Evolutionary conservation across 2,113 vertebrate genomes (phyloP), one percentile per base, ranked within the genome.

Genomic region (Pholis gunnellus): DNA sequence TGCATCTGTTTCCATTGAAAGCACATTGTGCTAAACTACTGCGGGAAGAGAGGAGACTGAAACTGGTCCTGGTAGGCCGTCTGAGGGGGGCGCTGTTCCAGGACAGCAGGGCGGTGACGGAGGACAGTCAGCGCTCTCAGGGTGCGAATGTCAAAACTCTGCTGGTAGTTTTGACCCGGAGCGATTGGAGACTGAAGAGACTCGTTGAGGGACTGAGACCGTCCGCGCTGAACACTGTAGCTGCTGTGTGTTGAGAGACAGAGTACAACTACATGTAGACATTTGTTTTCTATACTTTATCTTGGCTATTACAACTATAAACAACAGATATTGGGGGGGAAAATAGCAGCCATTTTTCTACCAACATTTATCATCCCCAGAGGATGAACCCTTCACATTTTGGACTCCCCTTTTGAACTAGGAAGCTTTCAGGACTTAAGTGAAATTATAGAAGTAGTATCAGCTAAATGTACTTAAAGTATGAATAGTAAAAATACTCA

Each of bases 141-240:
- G 34, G 82, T 86, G 7, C 46, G 71, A 20, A 93, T 3, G 52
- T 94, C 91, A 73, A 92, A 94, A 44, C 92, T 86, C 15, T 52
- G 83, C 83, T 48, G 75, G 82, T 75, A 52, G 36, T 40, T 29
- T 76, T 86, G 81, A 27, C 0, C 1, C 48, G 8, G 60, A 31
- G 22, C 54, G n/a, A 66, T 18, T 20, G 56, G 29, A 72, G 46
- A 5, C 50, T 22, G 44, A 31, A 18, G 42, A 54, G 59, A 57
- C 34, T 22, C 29, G 1, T 2, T 14, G 57, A 69, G 17, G 46
- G 20, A 31, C 36, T 1, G 69, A 59, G 56, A 76, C 2, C 29
- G 38, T 42, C 72, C 14, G 0, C 57, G 52, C 18, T 9, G 29
- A 11, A 10, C 9, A 27, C 0, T 14, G 60, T 1, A 44, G 20